phyloP scores from a whole-genome alignment of 2,888 invertebrate species.

The Blera fallax region DNA sequence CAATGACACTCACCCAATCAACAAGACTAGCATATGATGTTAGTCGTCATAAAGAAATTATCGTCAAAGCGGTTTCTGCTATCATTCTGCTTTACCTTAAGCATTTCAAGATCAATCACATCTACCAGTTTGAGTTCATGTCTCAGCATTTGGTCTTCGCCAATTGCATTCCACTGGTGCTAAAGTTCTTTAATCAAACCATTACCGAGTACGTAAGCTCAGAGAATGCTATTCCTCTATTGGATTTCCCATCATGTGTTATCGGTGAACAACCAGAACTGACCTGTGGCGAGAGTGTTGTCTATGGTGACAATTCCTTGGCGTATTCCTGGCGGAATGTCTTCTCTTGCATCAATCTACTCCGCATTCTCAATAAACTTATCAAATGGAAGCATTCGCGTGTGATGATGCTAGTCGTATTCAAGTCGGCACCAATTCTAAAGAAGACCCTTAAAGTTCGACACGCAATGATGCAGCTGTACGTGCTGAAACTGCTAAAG shows the following conservation, averaged over 20 bases:
- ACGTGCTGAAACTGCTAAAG: slow-evolving; percentile 97
- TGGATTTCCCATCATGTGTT: slow-evolving; percentile 98
- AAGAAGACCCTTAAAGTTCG: slow-evolving; percentile 97
- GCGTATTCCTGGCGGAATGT: slow-evolving; percentile 99
- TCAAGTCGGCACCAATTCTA: slow-evolving; percentile 99
- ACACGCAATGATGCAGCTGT: slow-evolving; percentile 98
- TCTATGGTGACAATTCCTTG: slow-evolving; percentile 86
- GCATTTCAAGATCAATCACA: slow-evolving; percentile 97
- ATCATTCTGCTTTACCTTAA: slow-evolving; percentile 95
- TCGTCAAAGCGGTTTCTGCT: slow-evolving; percentile 97
- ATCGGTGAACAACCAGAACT: slow-evolving; percentile 97
- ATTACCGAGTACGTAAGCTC: slow-evolving; percentile 97
- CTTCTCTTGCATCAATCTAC: slow-evolving; percentile 97
- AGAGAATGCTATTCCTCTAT: slow-evolving; percentile 94
- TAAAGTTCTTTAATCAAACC: slow-evolving; percentile 99
- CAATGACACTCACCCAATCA: slow-evolving; percentile 96
- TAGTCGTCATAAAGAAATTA: slow-evolving; percentile 98
- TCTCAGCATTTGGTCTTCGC: slow-evolving; percentile 99
- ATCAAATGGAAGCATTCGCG: slow-evolving; percentile 99
- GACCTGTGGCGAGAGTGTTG: slow-evolving; percentile 91
- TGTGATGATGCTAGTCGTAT: slow-evolving; percentile 99
- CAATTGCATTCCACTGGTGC: slow-evolving; percentile 98
- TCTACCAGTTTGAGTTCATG: slow-evolving; percentile 99
- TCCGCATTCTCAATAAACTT: slow-evolving; percentile 97
- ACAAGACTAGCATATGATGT: slow-evolving; percentile 98